Evolutionary conservation across 2,888 invertebrate genomes (phyloP).

Genomic region (Temnothorax unifasciatus): DNA sequence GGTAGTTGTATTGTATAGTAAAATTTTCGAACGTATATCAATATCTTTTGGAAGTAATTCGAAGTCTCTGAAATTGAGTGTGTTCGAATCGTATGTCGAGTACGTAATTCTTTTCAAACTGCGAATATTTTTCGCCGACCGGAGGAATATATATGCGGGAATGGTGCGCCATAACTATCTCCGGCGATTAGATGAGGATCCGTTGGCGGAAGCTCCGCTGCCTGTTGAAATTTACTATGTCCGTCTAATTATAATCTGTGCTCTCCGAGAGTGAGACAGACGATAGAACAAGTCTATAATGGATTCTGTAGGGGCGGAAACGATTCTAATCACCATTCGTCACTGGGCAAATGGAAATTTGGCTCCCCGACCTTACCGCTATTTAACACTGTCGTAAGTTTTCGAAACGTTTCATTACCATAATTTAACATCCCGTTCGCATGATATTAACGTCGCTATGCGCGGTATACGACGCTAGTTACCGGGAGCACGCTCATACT

Average conservation of each 20-base stretch:
- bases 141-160: slow-evolving; percentile 26
- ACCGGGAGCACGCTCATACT: slow-evolving; percentile 58
- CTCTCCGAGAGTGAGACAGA: slow-evolving; percentile 46
- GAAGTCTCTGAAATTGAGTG: slow-evolving; percentile 13
- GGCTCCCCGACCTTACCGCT: slow-evolving; percentile 69
- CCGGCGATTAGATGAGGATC: slow-evolving; percentile 45
- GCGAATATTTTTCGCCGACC: slow-evolving; percentile 32
- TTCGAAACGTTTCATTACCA: slow-evolving; percentile 76
- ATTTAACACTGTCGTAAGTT: slow-evolving; percentile 75
- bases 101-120: slow-evolving; percentile 26
- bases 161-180: slow-evolving; percentile 48
- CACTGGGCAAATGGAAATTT: slow-evolving; percentile 75
- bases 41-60: not conserved
- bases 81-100: not conserved
- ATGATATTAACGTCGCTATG: slow-evolving; percentile 67
- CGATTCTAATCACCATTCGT: slow-evolving; percentile 77
- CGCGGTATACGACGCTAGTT: slow-evolving; percentile 65
- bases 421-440: slow-evolving; percentile 78
- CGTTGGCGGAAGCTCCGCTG: slow-evolving; percentile 39
- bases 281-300: slow-evolving; percentile 66
- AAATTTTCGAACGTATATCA: not conserved
- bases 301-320: slow-evolving; percentile 64
- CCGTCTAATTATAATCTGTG: slow-evolving; percentile 67
- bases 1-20: not conserved
- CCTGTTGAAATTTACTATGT: slow-evolving; percentile 58